phyloP scores from a whole-genome alignment of 2,113 vertebrate species.

The Tringa solitaria region DNA sequence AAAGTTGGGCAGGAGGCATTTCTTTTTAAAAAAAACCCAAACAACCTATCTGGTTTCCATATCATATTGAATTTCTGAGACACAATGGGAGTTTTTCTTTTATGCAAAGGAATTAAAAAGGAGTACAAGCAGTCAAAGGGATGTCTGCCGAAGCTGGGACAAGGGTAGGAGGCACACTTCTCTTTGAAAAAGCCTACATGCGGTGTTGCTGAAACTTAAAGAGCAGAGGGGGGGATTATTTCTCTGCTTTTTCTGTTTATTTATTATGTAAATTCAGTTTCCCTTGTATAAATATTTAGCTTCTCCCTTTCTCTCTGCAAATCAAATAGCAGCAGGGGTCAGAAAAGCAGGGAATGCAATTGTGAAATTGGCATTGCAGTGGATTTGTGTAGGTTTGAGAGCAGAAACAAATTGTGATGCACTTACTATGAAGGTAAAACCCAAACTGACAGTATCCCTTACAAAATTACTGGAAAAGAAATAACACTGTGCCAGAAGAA shows the following conservation, averaged over 20 bases:
- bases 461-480: neutral
- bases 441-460: neutral
- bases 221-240: neutral
- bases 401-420: neutral
- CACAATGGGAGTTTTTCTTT: neutral
- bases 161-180: neutral
- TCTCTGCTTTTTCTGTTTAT: slow-evolving; percentile 19
- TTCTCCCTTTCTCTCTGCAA: slow-evolving; percentile 24
- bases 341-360: neutral
- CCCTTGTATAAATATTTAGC: slow-evolving; percentile 24
- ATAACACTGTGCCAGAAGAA: neutral
- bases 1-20: slow-evolving; percentile 26
- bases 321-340: neutral
- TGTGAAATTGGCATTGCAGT: neutral
- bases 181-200: neutral
- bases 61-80: slow-evolving; percentile 6
- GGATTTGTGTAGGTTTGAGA: neutral
- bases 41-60: neutral
- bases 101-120: neutral
- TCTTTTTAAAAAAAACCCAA: neutral
- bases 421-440: neutral
- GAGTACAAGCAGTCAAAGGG: neutral
- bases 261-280: slow-evolving; percentile 48
- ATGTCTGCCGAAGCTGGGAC: neutral
- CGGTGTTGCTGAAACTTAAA: neutral